Evolutionary conservation across 2,797 vertebrate genomes (phyloP).

Genomic region (Galago senegalensis): DNA sequence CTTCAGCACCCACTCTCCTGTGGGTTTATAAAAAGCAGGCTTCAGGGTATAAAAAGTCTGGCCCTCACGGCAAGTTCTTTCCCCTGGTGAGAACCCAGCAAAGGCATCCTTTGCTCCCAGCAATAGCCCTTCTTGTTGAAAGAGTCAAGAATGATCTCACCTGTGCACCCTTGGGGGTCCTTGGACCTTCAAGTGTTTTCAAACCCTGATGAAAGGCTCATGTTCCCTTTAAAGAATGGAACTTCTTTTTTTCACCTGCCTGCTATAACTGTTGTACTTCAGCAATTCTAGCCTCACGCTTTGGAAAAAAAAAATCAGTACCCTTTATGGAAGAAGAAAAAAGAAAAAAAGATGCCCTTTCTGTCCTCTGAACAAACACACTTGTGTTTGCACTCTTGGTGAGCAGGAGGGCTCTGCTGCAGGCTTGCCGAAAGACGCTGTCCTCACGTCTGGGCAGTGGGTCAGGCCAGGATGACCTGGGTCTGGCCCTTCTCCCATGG

Average conservation of each 20-base stretch:
- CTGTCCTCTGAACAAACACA: background rate
- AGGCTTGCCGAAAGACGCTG: background rate
- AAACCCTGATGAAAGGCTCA: background rate
- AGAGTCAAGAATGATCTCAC: background rate
- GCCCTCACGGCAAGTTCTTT: background rate
- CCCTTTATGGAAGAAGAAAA: background rate
- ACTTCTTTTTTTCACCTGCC: background rate
- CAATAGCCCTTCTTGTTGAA: background rate
- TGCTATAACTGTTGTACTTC: background rate
- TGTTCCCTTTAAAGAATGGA: background rate
- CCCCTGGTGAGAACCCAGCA: background rate
- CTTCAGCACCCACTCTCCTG: background rate
- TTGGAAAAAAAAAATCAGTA: background rate
- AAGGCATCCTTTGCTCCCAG: background rate
- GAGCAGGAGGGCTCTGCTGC: background rate
- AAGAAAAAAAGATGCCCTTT: background rate
- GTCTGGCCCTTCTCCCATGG: background rate
- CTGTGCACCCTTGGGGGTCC: background rate
- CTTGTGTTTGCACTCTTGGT: background rate
- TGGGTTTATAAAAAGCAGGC: background rate
- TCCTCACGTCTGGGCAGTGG: background rate
- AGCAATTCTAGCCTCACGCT: background rate
- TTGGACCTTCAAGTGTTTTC: background rate
- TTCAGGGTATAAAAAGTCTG: background rate
- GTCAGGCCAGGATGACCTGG: background rate